A percentile compares a stretch with the other conserved stretches of the same genome.
These are phyloP conservation scores for Linnaemya tessellans DNA, from an alignment of 2,888 invertebrate genomes.

Conservation along the genomic window DNA sequence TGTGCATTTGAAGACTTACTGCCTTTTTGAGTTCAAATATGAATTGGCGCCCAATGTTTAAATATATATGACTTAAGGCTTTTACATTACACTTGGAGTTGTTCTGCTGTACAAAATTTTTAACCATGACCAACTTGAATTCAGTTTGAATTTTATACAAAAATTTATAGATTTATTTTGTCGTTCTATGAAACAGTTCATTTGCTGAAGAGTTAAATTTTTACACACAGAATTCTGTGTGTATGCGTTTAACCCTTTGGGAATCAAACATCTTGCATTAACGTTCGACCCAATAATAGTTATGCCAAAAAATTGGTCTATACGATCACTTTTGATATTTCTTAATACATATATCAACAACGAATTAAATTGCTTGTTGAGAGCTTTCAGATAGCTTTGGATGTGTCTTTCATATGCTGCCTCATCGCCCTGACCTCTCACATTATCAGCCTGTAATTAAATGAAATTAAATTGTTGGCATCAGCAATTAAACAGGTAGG, in stretches of 20 bases:
- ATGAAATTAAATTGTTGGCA: no score
- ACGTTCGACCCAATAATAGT: no score
- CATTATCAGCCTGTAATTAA: no score
- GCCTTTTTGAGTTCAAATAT: conserved; percentile 47
- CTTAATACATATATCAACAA: no score
- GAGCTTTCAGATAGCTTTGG: no score
- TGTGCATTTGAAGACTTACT: conserved; percentile 1
- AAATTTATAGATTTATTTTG: conserved; percentile 1
- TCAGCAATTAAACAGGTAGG: no score
- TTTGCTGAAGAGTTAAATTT: neutral
- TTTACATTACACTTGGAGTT: conserved; percentile 16
- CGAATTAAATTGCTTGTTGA: no score
- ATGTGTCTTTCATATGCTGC: no score
- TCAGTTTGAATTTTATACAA: conserved; percentile 8
- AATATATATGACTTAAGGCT: conserved; percentile 40
- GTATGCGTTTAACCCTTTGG: neutral
- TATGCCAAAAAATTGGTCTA: no score
- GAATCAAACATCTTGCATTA: neutral
- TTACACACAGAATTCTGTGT: neutral
- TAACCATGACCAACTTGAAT: conserved; percentile 46
- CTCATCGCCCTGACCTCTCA: no score
- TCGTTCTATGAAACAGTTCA: conserved; percentile 21
- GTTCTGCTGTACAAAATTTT: conserved; percentile 19
- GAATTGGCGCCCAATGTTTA: conserved; percentile 57
- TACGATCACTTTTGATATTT: no score